Evolutionary conservation across 2,113 vertebrate genomes (phyloP).

Genomic region (Oryzias melastigma): DNA sequence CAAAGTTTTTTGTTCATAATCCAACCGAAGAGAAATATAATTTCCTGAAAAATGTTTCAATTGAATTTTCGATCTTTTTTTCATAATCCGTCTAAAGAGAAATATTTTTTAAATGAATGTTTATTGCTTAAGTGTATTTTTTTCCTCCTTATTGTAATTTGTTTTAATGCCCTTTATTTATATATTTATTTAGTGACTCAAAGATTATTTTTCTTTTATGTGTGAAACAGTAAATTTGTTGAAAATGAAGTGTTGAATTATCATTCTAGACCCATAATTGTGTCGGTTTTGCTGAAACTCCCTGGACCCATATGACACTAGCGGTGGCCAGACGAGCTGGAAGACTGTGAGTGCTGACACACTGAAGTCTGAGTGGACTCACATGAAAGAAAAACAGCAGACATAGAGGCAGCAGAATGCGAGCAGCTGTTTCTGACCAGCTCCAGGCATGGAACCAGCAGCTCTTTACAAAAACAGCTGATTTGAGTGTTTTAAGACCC

Average conservation of each 20-base stretch:
- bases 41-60: no score
- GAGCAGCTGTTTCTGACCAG: slow-evolving; percentile 69
- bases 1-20: no score
- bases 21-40: no score
- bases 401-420: slow-evolving; percentile 61
- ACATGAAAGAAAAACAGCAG: slow-evolving; percentile 50
- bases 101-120: no score
- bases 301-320: not conserved
- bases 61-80: no score
- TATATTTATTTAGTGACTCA: no score
- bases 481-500: slow-evolving; percentile 51
- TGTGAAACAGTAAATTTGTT: not conserved
- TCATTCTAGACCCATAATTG: slow-evolving; percentile 2
- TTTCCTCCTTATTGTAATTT: no score
- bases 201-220: no score
- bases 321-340: slow-evolving; percentile 14
- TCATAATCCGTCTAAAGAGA: no score
- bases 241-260: not conserved
- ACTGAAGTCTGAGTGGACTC: slow-evolving; percentile 35
- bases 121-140: no score
- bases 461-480: slow-evolving; percentile 61
- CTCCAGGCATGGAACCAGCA: slow-evolving; percentile 69
- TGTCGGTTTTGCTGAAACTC: not conserved
- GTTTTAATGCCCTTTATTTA: no score
- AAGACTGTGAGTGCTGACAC: slow-evolving; percentile 58